phyloP scores from a whole-genome alignment of 2,888 invertebrate genomes.

The Drosophila fulvimacula region DNA sequence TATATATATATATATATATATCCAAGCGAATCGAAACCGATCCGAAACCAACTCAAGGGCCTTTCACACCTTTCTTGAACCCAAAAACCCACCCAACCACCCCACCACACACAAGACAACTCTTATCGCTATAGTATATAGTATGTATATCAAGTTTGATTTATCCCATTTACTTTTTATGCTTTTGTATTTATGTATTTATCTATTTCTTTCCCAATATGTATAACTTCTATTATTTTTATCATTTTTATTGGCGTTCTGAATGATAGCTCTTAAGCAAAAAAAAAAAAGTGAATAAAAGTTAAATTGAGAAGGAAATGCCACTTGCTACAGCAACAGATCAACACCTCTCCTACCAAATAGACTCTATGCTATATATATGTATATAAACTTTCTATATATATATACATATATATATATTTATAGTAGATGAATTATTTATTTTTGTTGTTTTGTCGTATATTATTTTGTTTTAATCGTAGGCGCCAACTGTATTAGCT shows the following conservation, averaged over 20 bases:
- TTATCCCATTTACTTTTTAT: constrained; percentile 56
- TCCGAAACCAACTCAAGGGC: constrained; percentile 16
- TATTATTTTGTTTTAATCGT: constrained; percentile 42
- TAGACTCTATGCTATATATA: constrained; percentile 45
- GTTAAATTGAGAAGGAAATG: constrained; percentile 35
- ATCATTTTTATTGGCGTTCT: constrained; percentile 41
- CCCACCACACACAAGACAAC: constrained; percentile 19
- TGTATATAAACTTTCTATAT: constrained; percentile 27
- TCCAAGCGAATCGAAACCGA: constrained; percentile 16
- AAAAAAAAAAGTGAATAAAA: background rate
- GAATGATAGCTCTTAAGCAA: constrained; percentile 65
- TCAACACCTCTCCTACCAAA: constrained; percentile 85
- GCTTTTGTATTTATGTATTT: constrained; percentile 78
- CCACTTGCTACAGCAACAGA: constrained; percentile 81
- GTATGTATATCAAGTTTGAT: constrained; percentile 34
- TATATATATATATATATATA: background rate
- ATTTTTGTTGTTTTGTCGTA: constrained; percentile 61
- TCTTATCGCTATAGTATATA: constrained; percentile 17
- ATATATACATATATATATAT: constrained; percentile 36
- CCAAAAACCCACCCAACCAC: background rate
- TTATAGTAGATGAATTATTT: constrained; percentile 19
- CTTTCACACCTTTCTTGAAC: constrained; percentile 1
- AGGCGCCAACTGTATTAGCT: constrained; percentile 52
- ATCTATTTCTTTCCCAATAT: constrained; percentile 53
- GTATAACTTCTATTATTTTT: constrained; percentile 35